Evolutionary conservation across 2,888 invertebrate species (phyloP), one percentile per base, ranked within the genome.

Genomic region (Allolobophora icterica): DNA sequence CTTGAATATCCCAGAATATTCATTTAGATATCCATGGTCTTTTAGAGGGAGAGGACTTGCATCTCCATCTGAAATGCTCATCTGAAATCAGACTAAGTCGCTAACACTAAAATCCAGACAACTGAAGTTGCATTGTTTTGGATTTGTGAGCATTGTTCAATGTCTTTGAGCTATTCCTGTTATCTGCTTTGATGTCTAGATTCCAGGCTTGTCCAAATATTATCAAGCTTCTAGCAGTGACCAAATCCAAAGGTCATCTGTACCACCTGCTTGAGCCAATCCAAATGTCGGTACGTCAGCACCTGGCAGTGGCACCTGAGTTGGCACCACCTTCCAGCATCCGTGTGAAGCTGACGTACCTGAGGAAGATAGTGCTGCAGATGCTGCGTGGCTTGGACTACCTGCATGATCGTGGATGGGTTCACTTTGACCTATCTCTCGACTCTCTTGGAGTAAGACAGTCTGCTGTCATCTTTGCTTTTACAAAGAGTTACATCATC

Each of bases 391-490:
- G 94, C 8, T 92, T 94, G 11, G 91, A 92, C 35, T 94, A 92
- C 90, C 92, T 94, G 11, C 93, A 94, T 91, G 92, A 92, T 38
- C 92, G 92, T 90, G 91, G 91, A 13, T 90, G 92, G 83, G 93
- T 94, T 13, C 93, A 94, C 90, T 93, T 93, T 91, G 94, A 94
- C 89, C 92, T 94, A 15, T 93, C 93, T 13, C 92, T 93, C 92
- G 94, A 94, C 90, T 93, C 94, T 33, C 92, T 94, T 2, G 92
- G 92, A 38, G 94, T 94, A 93, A 92, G 92, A 89, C 71, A 30
- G 8, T 89, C n/a, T 71, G 0, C 30, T 71, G 71, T n/a, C n/a
- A n/a, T 71, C 2, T 71, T n/a, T 71, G 71, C n/a, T n/a, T 71
- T 71, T n/a, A 71, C 71, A 71, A 1, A n/a, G n/a, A n/a, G n/a